Conservation (phyloP, 2,888 invertebrate species). For the Thereva unica region DNA sequence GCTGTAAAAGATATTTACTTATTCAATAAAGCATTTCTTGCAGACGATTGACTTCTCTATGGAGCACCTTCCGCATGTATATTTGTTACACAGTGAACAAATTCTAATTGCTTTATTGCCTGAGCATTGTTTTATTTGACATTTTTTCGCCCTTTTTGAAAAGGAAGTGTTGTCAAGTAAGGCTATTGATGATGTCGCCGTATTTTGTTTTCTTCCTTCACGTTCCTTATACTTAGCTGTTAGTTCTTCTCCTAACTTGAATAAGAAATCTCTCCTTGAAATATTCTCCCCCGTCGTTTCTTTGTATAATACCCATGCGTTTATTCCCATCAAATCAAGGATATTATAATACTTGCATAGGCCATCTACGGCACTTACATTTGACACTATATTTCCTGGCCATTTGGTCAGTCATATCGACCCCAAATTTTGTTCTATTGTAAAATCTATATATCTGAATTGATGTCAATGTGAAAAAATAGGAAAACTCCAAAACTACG, state of each 20-base stretch:
- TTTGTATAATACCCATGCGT: slow-evolving; percentile 41
- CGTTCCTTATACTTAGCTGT: slow-evolving; percentile 5
- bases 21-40: not conserved
- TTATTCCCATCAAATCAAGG: slow-evolving; percentile 8
- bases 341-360: slow-evolving; percentile 11
- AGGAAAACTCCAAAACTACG: too few relatives aligned
- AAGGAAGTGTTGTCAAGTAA: slow-evolving; percentile 3
- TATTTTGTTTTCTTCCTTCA: slow-evolving; percentile 3
- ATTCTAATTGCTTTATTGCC: slow-evolving; percentile 1
- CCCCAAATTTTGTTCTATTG: slow-evolving; percentile 14
- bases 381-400: slow-evolving; percentile 8
- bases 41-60: too few relatives aligned
- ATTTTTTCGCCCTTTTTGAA: slow-evolving; percentile 1
- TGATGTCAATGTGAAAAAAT: too few relatives aligned
- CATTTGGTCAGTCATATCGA: slow-evolving; percentile 15
- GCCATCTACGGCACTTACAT: slow-evolving; percentile 4
- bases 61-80: slow-evolving; percentile 12
- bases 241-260: slow-evolving; percentile 3
- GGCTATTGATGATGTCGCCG: not conserved
- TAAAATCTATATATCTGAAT: too few relatives aligned
- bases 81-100: slow-evolving; percentile 8
- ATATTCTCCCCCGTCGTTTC: slow-evolving; percentile 41
- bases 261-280: slow-evolving; percentile 26
- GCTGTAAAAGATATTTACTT: slow-evolving; percentile 3
- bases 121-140: not conserved